A percentile compares a stretch with the other conserved stretches of the same genome.
Conservation (phyloP, 2,797 vertebrate genomes). For the Cichlasoma orientale region DNA sequence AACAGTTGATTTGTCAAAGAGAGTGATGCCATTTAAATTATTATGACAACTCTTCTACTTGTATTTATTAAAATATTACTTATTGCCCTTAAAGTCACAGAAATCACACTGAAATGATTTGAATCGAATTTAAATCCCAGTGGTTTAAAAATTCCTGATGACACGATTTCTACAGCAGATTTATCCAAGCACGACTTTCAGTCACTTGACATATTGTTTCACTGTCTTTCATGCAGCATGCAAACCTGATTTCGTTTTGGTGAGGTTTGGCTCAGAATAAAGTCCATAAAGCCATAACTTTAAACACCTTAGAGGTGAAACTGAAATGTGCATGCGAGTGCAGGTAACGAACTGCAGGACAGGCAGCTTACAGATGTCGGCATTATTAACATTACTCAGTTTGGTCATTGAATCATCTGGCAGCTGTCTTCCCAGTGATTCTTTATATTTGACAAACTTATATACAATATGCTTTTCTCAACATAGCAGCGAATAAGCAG, state of each 20-base stretch:
- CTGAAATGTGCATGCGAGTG: not conserved
- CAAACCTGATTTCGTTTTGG: slow-evolving; percentile 31
- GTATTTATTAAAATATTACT: slow-evolving; percentile 31
- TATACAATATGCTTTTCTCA: slow-evolving; percentile 41
- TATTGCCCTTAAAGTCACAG: not conserved
- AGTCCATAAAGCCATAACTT: not conserved
- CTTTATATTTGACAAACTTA: slow-evolving; percentile 9
- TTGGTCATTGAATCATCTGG: slow-evolving; percentile 12
- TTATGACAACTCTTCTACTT: not conserved
- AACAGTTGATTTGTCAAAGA: slow-evolving; percentile 49
- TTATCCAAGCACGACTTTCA: slow-evolving; percentile 26
- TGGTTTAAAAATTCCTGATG: slow-evolving; percentile 41
- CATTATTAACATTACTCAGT: not conserved
- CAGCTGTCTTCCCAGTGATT: slow-evolving; percentile 10
- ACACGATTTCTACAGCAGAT: slow-evolving; percentile 50
- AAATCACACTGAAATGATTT: slow-evolving; percentile 31
- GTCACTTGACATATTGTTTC: slow-evolving; percentile 8
- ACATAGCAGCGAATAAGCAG: slow-evolving; percentile 53
- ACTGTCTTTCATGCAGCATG: slow-evolving; percentile 23
- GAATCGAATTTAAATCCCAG: slow-evolving; percentile 37
- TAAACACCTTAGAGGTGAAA: not conserved
- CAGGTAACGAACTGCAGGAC: not conserved
- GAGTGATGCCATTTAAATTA: slow-evolving; percentile 38
- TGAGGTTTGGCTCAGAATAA: slow-evolving; percentile 19
- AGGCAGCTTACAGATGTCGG: not conserved